Base-by-base conservation (phyloP, 2,113 vertebrate species). In the Engystomops pustulosus region DNA sequence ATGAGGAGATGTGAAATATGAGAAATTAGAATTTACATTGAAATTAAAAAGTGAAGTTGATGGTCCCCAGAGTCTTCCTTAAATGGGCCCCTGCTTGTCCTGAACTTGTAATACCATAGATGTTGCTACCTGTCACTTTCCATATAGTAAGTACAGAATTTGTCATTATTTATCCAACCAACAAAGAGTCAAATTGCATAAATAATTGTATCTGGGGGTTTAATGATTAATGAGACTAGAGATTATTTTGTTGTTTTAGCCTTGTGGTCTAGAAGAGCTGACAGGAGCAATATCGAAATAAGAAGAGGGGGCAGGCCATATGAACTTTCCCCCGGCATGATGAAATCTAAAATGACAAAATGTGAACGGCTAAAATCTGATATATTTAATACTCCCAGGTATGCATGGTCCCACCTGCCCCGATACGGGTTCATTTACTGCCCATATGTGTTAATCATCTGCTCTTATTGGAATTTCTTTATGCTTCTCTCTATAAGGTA, bases 241-340 rank as follows among this genome's bases (percentile, higher is more conserved):
- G 65, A 69, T 70, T 85, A 65, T 85, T 55, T 44, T 85, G 83
- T 85, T 79, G 47, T 70, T 85, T 85, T 85, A 85, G 83, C 83
- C 83, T 85, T 85, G 83, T 58, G 69, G 83, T 49, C 55, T 17
- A 70, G 65, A 70, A 70, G 23, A 32, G 83, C 75, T 85, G 83
- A 79, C 75, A 55, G 2, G 38, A 44, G 74, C 75, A 58, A 77
- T 53, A 77, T 76, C 10, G 62, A 41, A 58, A 58, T 34, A 58
- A 53, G 75, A 58, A 36, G 36, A 18, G 44, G 44, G 32, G 72
- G 36, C 68, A 34, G 38, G 8, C 41, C 47, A 32, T 38, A 3
- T 79, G 74, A 79, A 85, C 83, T 45, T 85, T 70, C 34, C 69
- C 65, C 65, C 10, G 49, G 20, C 27, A 53, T 82, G 80, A 82